phyloP scores from a whole-genome alignment of 2,888 invertebrate species.

The Odontocolon sp. region DNA sequence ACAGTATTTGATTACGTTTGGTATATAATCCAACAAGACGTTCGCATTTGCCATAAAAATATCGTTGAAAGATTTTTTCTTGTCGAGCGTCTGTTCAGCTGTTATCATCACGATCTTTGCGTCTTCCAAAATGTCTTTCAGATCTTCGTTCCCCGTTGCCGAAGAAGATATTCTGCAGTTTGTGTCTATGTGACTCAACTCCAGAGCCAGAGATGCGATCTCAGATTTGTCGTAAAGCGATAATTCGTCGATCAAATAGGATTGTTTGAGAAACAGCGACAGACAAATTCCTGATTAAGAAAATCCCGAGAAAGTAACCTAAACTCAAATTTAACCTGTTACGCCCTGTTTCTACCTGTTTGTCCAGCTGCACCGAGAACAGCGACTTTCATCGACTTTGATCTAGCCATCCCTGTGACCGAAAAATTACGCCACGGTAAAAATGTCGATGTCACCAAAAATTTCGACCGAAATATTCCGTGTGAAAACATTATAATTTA shows the following conservation, averaged over 20 bases:
- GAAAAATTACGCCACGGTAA: slow-evolving; percentile 35
- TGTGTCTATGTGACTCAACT: slow-evolving; percentile 81
- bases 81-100: slow-evolving; percentile 83
- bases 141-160: slow-evolving; percentile 66
- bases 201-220: slow-evolving; percentile 74
- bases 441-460: background rate
- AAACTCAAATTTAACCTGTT: background rate
- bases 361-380: slow-evolving; percentile 83
- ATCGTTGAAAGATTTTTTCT: slow-evolving; percentile 83
- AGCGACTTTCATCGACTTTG: slow-evolving; percentile 82
- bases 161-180: slow-evolving; percentile 78
- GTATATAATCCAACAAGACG: slow-evolving; percentile 71
- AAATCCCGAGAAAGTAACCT: background rate
- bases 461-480: background rate
- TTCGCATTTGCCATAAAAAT: slow-evolving; percentile 82
- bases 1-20: slow-evolving; percentile 65
- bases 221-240: slow-evolving; percentile 83
- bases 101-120: slow-evolving; percentile 86
- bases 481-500: slow-evolving; percentile 18
- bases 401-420: slow-evolving; percentile 46
- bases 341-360: slow-evolving; percentile 78
- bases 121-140: slow-evolving; percentile 76
- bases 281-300: slow-evolving; percentile 72
- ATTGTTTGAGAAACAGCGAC: slow-evolving; percentile 83
- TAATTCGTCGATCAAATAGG: slow-evolving; percentile 83